Evolutionary conservation across 2,888 invertebrate genomes (phyloP).

Genomic region (Gibbula magus): DNA sequence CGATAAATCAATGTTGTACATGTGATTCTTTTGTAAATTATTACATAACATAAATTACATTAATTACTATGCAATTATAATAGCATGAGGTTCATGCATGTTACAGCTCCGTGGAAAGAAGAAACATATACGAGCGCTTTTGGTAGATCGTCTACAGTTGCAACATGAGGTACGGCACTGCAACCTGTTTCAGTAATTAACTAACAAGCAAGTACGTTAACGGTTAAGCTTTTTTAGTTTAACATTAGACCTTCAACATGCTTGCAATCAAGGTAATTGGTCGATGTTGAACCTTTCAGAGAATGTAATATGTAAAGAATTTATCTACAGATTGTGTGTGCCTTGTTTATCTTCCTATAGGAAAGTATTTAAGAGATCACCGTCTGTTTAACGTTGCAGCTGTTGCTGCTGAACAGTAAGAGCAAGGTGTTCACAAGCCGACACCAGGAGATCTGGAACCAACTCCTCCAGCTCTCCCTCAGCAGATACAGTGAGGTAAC

Average conservation of each 20-base stretch:
- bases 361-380: too few species aligned
- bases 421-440: slow-evolving; percentile 78
- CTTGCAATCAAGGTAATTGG: too few species aligned
- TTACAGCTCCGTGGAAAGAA: slow-evolving; percentile 79
- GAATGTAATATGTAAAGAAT: too few species aligned
- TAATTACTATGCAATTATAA: background rate
- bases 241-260: too few species aligned
- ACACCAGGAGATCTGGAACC: slow-evolving; percentile 80
- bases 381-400: slow-evolving; percentile 56
- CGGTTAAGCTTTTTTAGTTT: too few species aligned
- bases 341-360: too few species aligned
- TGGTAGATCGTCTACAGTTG: slow-evolving; percentile 82
- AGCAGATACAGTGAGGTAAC: slow-evolving; percentile 83
- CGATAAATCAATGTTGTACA: too few species aligned
- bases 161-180: slow-evolving; percentile 80
- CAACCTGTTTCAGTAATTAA: background rate
- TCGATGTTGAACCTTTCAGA: too few species aligned
- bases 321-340: too few species aligned
- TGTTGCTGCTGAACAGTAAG: slow-evolving; percentile 72
- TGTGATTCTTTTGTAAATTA: background rate
- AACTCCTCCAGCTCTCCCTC: slow-evolving; percentile 81
- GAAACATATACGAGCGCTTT: slow-evolving; percentile 80
- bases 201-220: background rate
- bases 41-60: too few species aligned
- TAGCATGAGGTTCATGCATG: slow-evolving; percentile 66